These are phyloP conservation scores for Amphiduros pacificus DNA, from an alignment of 2,888 invertebrate species.

Conservation along the genomic window DNA sequence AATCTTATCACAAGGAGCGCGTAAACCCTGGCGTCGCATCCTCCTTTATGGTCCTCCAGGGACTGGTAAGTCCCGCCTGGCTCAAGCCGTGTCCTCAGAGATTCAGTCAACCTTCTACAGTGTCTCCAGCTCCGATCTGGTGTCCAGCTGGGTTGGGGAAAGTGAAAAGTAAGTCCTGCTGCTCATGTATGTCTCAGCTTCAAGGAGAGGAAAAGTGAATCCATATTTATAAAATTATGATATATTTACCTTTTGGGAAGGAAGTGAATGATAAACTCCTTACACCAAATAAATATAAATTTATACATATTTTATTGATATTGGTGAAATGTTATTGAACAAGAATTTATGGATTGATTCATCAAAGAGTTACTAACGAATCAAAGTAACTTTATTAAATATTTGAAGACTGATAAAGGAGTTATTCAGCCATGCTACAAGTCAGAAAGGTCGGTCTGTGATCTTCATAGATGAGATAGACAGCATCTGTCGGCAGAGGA, in stretches of 20 bases:
- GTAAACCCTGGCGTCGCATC: conserved; percentile 27
- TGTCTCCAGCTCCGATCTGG: conserved; percentile 64
- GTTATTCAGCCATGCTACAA: conserved; percentile 56
- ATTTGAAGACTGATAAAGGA: conserved; percentile 54
- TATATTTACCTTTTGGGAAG: no score
- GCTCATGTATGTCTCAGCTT: no score
- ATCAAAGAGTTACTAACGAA: neutral
- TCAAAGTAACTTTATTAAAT: neutral
- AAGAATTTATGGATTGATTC: no score
- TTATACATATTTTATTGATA: no score
- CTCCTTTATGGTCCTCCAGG: conserved; percentile 63
- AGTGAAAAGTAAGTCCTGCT: conserved; percentile 64
- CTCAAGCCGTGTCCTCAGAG: conserved; percentile 61
- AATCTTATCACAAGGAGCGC: no score
- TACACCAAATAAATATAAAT: no score
- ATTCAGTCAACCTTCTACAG: conserved; percentile 63
- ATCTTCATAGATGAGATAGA: conserved; percentile 69
- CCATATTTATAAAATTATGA: no score
- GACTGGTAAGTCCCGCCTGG: conserved; percentile 58
- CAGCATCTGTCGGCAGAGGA: conserved; percentile 64
- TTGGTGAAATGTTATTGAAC: no score
- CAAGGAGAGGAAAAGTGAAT: no score
- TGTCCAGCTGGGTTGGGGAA: conserved; percentile 66
- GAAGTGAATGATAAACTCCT: no score
- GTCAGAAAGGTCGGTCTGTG: conserved; percentile 58